These are phyloP conservation scores for Pristis pectinata DNA, from an alignment of 2,797 vertebrate genomes.

Conservation along the genomic window DNA sequence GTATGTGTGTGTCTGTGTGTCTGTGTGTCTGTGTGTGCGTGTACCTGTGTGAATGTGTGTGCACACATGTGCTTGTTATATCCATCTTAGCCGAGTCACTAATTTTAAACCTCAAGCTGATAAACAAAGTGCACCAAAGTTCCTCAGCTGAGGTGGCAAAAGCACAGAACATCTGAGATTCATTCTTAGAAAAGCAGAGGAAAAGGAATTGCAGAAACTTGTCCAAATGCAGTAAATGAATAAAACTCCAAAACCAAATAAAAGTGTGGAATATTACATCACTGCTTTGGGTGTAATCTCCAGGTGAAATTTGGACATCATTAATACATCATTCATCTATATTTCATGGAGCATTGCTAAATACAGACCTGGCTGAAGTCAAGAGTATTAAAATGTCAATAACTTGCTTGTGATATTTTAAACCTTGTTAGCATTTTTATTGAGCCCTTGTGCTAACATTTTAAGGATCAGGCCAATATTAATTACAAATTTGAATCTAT, in stretches of 20 bases:
- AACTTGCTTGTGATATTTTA: conserved; percentile 55
- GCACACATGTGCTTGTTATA: background rate
- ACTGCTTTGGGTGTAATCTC: background rate
- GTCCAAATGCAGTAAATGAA: background rate
- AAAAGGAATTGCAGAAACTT: background rate
- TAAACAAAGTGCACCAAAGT: background rate
- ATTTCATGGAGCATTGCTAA: background rate
- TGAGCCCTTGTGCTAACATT: conserved; percentile 60
- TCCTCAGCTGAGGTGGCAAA: background rate
- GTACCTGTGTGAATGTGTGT: too few relatives aligned
- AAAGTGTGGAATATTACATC: background rate
- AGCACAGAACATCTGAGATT: background rate
- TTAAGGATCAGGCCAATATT: conserved; percentile 61
- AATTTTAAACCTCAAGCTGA: background rate
- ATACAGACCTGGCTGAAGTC: background rate
- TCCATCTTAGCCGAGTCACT: background rate
- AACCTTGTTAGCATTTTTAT: conserved; percentile 69
- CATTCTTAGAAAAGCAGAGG: background rate
- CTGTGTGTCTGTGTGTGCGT: too few relatives aligned
- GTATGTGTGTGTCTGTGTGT: too few relatives aligned
- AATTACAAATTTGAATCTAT: conserved; percentile 68
- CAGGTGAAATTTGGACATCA: background rate
- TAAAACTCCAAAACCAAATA: background rate
- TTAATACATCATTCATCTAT: conserved; percentile 6
- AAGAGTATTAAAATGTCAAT: conserved; percentile 59